Evolutionary conservation across 2,113 vertebrate genomes (phyloP), one percentile per base, ranked within the genome.

Genomic region (Salvelinus alpinus): DNA sequence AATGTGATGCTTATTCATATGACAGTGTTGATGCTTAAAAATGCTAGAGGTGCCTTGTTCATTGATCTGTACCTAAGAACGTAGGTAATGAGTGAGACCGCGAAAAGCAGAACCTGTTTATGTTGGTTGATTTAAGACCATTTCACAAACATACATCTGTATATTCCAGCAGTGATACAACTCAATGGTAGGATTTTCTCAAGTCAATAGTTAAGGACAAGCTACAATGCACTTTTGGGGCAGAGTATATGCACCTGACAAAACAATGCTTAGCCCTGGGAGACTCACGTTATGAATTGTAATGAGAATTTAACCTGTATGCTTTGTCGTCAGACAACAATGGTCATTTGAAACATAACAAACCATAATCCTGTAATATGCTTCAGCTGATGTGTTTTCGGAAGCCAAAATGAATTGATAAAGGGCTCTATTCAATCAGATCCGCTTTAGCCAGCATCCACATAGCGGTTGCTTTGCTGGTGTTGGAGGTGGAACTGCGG

Each of bases 31-130:
- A 90, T 79, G 92, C 90, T 92, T 91, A 82, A 80, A 87, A 88
- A 88, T 87, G 91, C 86, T 94, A 89, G 90, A 91, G 92, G 94
- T 94, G 93, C 93, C 94, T 94, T 94, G 90, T 91, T 94, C 84
- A 86, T 92, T 92, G 91, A 88, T 91, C 84, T 75, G 92, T 94
- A 92, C 92, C 94, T 94, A 90, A 89, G 89, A 90, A 86, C 82
- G 90, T 84, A 87, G 85, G 82, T 82, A 78, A 88, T 73, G 86
- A 86, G 72, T 74, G 69, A 82, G 78, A 86, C 73, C 81, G 81
- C 76, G 68, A 77, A 83, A 78, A 88, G 82, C 79, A 80, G 75
- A 85, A 77, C 77, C 83, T 80, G 84, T 87, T 88, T 74, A 89
- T 87, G 60, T 81, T 59, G 75, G 64, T 70, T 59, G 78, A 64